Evolutionary conservation across 2,113 vertebrate genomes (phyloP).

Genomic region (Gopherus flavomarginatus): DNA sequence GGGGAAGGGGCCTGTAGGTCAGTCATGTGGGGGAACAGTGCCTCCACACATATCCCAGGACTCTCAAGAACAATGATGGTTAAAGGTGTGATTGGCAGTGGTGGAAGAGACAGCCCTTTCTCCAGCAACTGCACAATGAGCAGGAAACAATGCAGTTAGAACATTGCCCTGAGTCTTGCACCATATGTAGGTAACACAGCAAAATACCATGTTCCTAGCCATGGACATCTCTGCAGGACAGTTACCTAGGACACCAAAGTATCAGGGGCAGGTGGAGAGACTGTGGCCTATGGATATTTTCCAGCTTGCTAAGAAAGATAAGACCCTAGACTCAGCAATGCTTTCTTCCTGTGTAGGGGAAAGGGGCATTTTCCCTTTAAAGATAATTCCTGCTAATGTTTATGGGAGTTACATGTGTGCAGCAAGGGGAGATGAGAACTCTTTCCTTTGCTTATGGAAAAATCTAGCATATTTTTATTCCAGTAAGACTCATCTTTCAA

Average conservation of each 20-base stretch:
- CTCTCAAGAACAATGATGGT: background rate
- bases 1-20: background rate
- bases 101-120: background rate
- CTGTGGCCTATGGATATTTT: background rate
- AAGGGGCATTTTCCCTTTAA: background rate
- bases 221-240: background rate
- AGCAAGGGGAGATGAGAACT: background rate
- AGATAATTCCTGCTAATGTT: background rate
- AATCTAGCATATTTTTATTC: conserved; percentile 18
- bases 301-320: background rate
- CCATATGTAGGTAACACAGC: background rate
- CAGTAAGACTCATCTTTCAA: background rate
- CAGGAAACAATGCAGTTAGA: background rate
- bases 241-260: background rate
- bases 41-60: background rate
- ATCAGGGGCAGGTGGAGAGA: background rate
- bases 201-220: background rate
- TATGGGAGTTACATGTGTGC: background rate
- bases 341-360: background rate
- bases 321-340: background rate
- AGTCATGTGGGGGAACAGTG: background rate
- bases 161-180: background rate
- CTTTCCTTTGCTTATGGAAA: background rate
- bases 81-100: background rate
- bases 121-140: background rate